Percentiles rank a stretch among this genome's conserved stretches.
phyloP scores from a whole-genome alignment of 2,113 vertebrate genomes.

The Paramormyrops kingsleyae region DNA sequence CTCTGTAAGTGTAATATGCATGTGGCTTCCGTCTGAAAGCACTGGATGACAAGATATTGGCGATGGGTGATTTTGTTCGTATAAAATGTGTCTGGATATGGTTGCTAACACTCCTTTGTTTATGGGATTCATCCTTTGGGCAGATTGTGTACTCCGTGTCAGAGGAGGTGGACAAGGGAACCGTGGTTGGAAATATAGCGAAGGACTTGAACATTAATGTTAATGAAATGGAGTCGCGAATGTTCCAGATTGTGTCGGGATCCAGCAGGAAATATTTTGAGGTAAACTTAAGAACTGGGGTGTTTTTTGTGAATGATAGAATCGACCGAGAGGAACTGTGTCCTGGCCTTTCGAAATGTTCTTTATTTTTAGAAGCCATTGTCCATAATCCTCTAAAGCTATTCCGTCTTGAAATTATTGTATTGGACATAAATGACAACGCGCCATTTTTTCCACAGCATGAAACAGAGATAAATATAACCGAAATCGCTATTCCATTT shows the following conservation, averaged over 20 bases:
- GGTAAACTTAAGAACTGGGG: neutral
- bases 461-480: slow-evolving; percentile 4
- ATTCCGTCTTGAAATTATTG: neutral
- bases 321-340: slow-evolving; percentile 13
- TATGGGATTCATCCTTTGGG: too few species aligned
- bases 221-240: slow-evolving; percentile 5
- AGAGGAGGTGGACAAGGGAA: too few species aligned
- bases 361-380: slow-evolving; percentile 8
- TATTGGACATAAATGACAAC: slow-evolving; percentile 12
- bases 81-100: too few species aligned
- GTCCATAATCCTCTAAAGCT: slow-evolving; percentile 3
- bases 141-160: too few species aligned
- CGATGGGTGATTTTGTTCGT: too few species aligned
- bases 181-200: too few species aligned
- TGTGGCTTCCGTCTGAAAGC: too few species aligned
- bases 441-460: neutral
- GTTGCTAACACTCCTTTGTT: too few species aligned
- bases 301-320: slow-evolving; percentile 11
- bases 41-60: too few species aligned
- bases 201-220: too few species aligned
- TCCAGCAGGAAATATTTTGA: slow-evolving; percentile 11
- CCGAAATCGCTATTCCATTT: neutral
- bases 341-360: neutral
- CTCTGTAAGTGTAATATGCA: too few species aligned
- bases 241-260: slow-evolving; percentile 6